A percentile compares a stretch with the other conserved stretches of the same genome.
Evolutionary conservation across 2,797 vertebrate species (phyloP).

Genomic region (Eutrigla gurnardus): DNA sequence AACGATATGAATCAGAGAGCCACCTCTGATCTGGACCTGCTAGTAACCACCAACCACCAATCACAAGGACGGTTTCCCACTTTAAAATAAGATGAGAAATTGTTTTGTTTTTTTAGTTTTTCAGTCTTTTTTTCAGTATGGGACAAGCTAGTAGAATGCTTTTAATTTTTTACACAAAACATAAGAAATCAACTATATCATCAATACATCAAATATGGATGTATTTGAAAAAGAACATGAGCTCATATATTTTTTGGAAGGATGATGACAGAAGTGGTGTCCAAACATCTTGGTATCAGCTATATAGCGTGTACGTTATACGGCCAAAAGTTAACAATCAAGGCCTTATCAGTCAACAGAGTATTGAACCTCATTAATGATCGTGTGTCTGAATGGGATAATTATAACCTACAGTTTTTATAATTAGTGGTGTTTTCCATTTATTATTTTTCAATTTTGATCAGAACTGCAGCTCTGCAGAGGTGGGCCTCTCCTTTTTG

Average conservation of each 20-base stretch:
- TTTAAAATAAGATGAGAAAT: constrained; percentile 32
- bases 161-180: neutral
- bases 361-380: neutral
- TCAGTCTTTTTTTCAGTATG: constrained; percentile 2
- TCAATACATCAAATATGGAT: constrained; percentile 64
- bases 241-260: constrained; percentile 49
- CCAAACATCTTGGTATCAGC: neutral
- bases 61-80: constrained; percentile 9
- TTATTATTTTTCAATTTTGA: neutral
- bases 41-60: too few relatives aligned
- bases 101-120: neutral
- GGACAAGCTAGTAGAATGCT: constrained; percentile 45
- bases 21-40: constrained; percentile 75
- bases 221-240: constrained; percentile 49
- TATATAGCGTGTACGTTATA: neutral
- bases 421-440: constrained; percentile 5
- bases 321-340: neutral
- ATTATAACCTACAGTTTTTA: neutral
- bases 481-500: neutral
- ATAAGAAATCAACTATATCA: constrained; percentile 53
- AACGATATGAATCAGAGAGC: constrained; percentile 71
- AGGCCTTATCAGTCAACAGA: neutral
- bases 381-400: neutral
- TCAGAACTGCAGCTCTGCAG: neutral
- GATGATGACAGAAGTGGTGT: constrained; percentile 9